These are phyloP conservation scores for Zhengitettix transpicula DNA, from an alignment of 2,888 invertebrate genomes.

Conservation along the genomic window DNA sequence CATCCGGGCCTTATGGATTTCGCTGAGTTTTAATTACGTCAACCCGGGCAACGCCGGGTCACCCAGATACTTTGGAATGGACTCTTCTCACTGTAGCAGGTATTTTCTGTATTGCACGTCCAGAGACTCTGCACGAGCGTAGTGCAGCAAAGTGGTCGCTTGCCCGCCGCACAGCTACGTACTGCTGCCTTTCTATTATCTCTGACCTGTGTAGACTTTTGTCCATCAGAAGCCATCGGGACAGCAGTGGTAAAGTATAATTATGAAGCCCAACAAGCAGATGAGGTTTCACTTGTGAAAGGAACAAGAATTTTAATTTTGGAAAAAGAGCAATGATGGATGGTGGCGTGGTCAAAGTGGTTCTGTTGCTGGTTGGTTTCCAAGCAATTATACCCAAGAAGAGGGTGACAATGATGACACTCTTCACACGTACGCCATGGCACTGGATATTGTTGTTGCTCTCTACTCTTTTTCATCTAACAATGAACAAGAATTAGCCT, in stretches of 20 bases:
- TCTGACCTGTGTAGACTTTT: no score
- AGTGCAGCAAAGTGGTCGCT: no score
- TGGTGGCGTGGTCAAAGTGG: slow-evolving; percentile 95
- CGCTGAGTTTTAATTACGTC: no score
- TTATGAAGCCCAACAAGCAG: slow-evolving; percentile 86
- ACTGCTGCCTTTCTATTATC: no score
- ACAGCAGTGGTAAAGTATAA: slow-evolving; percentile 91
- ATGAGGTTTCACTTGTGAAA: slow-evolving; percentile 87
- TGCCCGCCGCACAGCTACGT: no score
- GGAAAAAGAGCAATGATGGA: slow-evolving; percentile 93
- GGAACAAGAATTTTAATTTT: slow-evolving; percentile 87
- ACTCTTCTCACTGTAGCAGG: no score
- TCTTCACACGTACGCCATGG: slow-evolving; percentile 84
- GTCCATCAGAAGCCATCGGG: slow-evolving; percentile 70
- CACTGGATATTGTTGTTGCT: slow-evolving; percentile 90
- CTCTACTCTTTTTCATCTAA: slow-evolving; percentile 86
- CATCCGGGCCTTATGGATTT: no score
- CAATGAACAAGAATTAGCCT: slow-evolving; percentile 89
- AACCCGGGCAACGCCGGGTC: no score
- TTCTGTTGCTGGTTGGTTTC: slow-evolving; percentile 76
- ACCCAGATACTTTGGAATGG: no score
- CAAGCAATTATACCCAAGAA: slow-evolving; percentile 88
- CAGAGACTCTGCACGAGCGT: no score
- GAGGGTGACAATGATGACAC: slow-evolving; percentile 76
- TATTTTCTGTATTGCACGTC: no score